phyloP scores from a whole-genome alignment of 1,140 invertebrate species.

The Drosophila jambulina region DNA sequence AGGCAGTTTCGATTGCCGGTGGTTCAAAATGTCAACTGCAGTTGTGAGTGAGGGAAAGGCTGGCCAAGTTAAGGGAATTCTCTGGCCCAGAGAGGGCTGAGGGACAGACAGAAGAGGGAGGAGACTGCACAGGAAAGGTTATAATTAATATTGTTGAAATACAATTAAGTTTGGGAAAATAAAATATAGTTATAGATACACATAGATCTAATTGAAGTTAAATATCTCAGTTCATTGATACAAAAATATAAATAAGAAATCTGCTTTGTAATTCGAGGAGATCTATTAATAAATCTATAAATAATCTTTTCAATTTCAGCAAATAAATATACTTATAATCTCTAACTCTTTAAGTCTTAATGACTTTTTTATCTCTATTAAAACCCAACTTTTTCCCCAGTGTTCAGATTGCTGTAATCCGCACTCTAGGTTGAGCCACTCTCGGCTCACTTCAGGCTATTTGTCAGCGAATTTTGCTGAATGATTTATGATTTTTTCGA shows the following conservation, averaged over 20 bases:
- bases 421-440: slow-evolving; percentile 27
- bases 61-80: slow-evolving; percentile 17
- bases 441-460: slow-evolving; percentile 27
- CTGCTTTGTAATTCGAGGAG: fast-evolving
- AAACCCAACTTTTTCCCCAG: not conserved
- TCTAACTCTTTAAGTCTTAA: not conserved
- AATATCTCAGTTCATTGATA: not conserved
- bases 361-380: not conserved
- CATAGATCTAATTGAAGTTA: not conserved
- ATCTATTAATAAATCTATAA: not conserved
- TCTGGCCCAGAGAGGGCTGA: not conserved
- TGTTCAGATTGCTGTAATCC: slow-evolving; percentile 15
- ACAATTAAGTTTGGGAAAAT: not conserved
- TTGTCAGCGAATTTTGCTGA: slow-evolving; percentile 43
- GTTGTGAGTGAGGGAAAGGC: not conserved
- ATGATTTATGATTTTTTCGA: slow-evolving; percentile 42
- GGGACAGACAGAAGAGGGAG: not conserved
- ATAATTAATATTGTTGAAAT: slow-evolving; percentile 19
- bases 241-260: not conserved
- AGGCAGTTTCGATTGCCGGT: slow-evolving; percentile 41
- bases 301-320: not conserved
- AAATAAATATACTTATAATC: not conserved
- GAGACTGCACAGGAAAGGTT: slow-evolving; percentile 8
- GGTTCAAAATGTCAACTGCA: slow-evolving; percentile 48
- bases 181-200: not conserved